Percentiles rank a stretch among this genome's conserved stretches.
Evolutionary conservation across 2,113 vertebrate genomes (phyloP).

Genomic region (Sturnus vulgaris): DNA sequence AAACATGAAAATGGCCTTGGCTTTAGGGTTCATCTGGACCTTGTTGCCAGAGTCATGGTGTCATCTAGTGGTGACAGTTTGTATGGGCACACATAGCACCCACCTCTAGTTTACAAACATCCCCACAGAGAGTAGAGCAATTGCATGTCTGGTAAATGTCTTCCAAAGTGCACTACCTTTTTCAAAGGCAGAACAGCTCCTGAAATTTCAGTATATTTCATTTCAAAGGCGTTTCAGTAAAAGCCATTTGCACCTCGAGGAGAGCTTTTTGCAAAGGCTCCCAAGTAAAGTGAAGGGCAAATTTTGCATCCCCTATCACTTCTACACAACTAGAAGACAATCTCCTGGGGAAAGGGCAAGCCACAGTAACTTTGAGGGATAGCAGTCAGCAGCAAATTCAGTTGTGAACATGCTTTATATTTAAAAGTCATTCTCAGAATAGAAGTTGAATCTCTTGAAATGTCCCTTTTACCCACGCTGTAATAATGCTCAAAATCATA

Average conservation of each 20-base stretch:
- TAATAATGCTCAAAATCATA: not conserved
- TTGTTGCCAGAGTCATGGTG: not conserved
- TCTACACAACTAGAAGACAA: not conserved
- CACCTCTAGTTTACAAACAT: not conserved
- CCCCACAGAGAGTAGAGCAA: fast-evolving
- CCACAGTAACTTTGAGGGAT: not conserved
- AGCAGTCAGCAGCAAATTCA: not conserved
- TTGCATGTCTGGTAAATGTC: not conserved
- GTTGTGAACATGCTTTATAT: not conserved
- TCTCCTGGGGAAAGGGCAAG: not conserved
- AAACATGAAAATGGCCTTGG: not conserved
- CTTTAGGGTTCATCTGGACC: not conserved
- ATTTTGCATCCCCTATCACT: not conserved
- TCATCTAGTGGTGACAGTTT: conserved; percentile 30
- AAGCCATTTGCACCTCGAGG: fast-evolving
- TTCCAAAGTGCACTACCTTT: not conserved
- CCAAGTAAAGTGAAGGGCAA: not conserved
- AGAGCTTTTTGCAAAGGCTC: not conserved
- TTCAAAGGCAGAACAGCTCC: not conserved
- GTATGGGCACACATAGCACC: not conserved
- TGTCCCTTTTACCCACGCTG: not conserved
- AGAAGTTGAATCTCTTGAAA: not conserved
- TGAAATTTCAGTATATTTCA: too few species aligned
- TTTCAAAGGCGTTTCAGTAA: not conserved
- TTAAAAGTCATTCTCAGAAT: not conserved